Percentiles rank a stretch among this genome's conserved stretches.
Conservation (phyloP, 2,888 invertebrate species). For the Halictus ligatus region DNA sequence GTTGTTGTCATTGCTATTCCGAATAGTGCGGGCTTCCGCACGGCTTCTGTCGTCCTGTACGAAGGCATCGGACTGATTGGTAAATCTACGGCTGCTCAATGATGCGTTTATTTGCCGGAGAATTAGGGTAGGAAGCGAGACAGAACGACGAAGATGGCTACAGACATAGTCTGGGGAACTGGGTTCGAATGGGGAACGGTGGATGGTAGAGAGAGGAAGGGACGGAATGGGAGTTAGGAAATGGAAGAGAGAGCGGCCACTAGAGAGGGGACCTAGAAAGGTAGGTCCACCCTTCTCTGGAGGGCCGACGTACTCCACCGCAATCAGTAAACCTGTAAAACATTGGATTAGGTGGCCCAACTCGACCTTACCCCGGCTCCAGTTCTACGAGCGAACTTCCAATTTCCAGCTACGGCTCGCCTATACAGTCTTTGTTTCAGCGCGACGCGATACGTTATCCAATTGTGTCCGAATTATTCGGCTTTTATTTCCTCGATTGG, state of each 20-base stretch:
- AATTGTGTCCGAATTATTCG: slow-evolving; percentile 68
- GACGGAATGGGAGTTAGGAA: slow-evolving; percentile 18
- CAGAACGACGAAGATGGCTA: slow-evolving; percentile 45
- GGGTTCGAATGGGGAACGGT: neutral
- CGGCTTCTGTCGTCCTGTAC: slow-evolving; percentile 72
- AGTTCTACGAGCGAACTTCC: slow-evolving; percentile 61
- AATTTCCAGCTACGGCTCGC: slow-evolving; percentile 66
- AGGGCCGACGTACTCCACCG: slow-evolving; percentile 67
- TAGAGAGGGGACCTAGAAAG: slow-evolving; percentile 23
- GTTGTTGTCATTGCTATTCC: slow-evolving; percentile 76
- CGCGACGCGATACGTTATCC: slow-evolving; percentile 68
- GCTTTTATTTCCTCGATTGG: slow-evolving; percentile 47
- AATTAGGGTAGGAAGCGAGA: slow-evolving; percentile 72
- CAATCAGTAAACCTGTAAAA: slow-evolving; percentile 81
- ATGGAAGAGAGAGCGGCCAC: slow-evolving; percentile 38
- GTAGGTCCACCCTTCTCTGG: slow-evolving; percentile 45
- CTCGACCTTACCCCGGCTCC: slow-evolving; percentile 67
- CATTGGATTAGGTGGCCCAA: slow-evolving; percentile 79
- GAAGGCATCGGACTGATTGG: slow-evolving; percentile 74
- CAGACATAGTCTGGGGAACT: slow-evolving; percentile 23
- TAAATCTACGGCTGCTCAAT: slow-evolving; percentile 78
- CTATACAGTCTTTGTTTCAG: slow-evolving; percentile 54
- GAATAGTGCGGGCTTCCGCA: slow-evolving; percentile 76
- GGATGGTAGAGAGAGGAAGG: neutral
- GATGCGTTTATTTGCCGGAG: slow-evolving; percentile 79